A percentile compares a stretch with the other conserved stretches of the same genome.
Evolutionary conservation across 2,113 vertebrate species (phyloP).

Genomic region (Tonatia bakeri): DNA sequence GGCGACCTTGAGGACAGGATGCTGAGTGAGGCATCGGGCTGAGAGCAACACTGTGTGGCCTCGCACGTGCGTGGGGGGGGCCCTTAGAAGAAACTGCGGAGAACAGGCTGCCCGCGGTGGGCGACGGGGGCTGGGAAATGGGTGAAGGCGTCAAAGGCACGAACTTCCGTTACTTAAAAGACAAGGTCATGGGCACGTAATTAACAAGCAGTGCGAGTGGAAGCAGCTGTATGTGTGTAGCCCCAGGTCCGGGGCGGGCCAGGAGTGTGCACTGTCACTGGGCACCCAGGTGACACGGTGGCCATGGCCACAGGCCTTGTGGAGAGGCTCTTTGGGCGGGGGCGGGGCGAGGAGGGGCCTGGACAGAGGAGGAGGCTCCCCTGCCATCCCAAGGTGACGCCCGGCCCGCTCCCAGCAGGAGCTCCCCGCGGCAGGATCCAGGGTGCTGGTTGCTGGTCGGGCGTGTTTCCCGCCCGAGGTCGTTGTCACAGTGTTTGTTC

Average conservation of each 20-base stretch:
- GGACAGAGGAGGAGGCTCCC: background rate
- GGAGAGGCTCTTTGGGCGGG: background rate
- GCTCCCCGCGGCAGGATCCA: no score
- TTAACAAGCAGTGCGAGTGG: background rate
- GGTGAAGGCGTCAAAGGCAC: background rate
- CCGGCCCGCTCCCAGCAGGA: accelerated
- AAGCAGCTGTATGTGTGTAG: background rate
- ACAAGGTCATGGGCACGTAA: background rate
- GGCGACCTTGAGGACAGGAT: no score
- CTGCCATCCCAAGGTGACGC: accelerated
- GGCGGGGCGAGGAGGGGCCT: no score
- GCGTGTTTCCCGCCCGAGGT: background rate
- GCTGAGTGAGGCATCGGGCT: background rate
- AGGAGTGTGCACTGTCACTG: background rate
- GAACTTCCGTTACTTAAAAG: background rate
- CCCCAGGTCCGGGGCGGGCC: background rate
- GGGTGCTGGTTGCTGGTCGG: background rate
- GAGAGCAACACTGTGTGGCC: background rate
- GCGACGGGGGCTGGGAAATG: background rate
- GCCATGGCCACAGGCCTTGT: accelerated
- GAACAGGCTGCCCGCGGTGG: background rate
- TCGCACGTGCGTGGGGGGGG: background rate
- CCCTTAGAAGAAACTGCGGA: background rate
- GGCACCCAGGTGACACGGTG: accelerated
- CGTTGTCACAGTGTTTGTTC: background rate